Conservation (phyloP, 2,888 invertebrate genomes). For the Seira ritae region DNA sequence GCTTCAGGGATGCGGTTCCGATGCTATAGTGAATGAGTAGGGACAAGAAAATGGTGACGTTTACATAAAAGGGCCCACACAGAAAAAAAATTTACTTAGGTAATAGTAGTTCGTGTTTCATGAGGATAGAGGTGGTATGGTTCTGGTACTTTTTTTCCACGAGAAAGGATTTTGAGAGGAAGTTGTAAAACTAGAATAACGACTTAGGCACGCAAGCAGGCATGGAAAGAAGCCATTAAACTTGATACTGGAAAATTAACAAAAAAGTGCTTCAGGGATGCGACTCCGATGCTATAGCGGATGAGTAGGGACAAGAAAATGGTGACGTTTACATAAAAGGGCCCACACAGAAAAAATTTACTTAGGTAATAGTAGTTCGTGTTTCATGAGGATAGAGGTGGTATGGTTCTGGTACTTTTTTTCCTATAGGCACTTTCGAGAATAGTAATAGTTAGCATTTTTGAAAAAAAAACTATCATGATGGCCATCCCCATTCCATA, state of each 20-base stretch:
- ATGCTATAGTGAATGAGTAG: neutral
- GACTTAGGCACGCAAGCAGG: slow-evolving; percentile 7
- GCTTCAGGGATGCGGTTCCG: neutral
- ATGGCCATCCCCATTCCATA: neutral
- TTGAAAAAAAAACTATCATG: neutral
- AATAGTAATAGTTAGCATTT: no score
- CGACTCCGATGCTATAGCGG: neutral
- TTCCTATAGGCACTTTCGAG: no score
- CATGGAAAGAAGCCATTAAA: slow-evolving; percentile 11
- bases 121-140: no score
- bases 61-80: neutral
- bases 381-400: no score
- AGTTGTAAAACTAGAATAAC: slow-evolving; percentile 11
- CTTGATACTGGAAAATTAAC: slow-evolving; percentile 4
- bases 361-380: no score
- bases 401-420: no score
- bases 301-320: neutral
- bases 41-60: neutral
- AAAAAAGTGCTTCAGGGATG: neutral
- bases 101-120: no score
- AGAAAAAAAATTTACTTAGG: neutral
- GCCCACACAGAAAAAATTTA: neutral
- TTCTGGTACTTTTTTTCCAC: no score
- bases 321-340: neutral
- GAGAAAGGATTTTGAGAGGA: slow-evolving; percentile 1